Percentiles rank a stretch among this genome's conserved stretches.
Evolutionary conservation across 2,113 vertebrate species (phyloP).

Genomic region (Verasper variegatus): DNA sequence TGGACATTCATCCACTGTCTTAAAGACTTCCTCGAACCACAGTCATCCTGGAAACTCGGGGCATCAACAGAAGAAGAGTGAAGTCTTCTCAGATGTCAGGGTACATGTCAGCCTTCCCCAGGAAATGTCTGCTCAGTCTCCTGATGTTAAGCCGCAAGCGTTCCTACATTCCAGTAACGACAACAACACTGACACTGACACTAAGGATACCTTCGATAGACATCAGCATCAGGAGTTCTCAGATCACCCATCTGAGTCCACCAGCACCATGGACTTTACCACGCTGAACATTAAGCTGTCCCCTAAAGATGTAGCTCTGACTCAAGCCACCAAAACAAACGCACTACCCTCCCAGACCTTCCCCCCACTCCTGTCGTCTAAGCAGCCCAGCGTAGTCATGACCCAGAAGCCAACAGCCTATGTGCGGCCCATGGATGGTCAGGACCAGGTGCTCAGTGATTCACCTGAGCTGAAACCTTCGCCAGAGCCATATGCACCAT

Average conservation of each 20-base stretch:
- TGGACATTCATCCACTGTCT: conserved; percentile 63
- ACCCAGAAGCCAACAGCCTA: conserved; percentile 95
- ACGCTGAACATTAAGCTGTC: conserved; percentile 64
- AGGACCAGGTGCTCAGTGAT: conserved; percentile 88
- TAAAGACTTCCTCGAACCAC: conserved; percentile 40
- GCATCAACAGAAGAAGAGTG: conserved; percentile 61
- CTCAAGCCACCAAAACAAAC: conserved; percentile 73
- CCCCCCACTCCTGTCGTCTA: conserved; percentile 86
- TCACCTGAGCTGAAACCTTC: conserved; percentile 90
- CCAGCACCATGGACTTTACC: conserved; percentile 55
- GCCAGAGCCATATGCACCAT: conserved; percentile 82
- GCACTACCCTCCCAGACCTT: conserved; percentile 86
- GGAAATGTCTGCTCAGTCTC: conserved; percentile 71
- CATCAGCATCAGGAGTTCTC: conserved; percentile 41
- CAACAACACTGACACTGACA: conserved; percentile 69
- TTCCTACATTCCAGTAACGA: conserved; percentile 86
- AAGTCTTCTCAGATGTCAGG: conserved; percentile 59
- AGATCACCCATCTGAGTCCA: conserved; percentile 26
- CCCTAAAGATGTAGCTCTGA: conserved; percentile 60
- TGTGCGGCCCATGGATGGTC: conserved; percentile 95
- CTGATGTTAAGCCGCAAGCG: conserved; percentile 72
- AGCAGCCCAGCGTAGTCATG: conserved; percentile 82
- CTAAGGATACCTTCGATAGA: conserved; percentile 42
- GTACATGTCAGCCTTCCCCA: conserved; percentile 49
- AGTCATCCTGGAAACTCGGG: conserved; percentile 58